Conservation (phyloP, 2,888 invertebrate genomes). For the Rhorus exstirpatorius region DNA sequence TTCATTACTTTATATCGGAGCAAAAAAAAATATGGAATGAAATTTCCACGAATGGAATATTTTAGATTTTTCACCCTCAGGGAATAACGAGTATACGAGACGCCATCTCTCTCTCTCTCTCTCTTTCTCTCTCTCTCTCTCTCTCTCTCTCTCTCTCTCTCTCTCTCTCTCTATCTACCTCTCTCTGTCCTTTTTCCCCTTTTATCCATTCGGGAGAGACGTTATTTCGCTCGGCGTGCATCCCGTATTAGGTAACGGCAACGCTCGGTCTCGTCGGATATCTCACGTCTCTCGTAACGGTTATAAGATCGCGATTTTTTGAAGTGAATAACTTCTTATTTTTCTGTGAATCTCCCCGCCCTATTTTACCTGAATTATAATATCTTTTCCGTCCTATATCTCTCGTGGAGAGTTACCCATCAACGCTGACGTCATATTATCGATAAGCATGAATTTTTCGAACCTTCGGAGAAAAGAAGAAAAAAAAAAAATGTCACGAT, state of each 20-base stretch:
- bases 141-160: no score
- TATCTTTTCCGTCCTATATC: background rate
- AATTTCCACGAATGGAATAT: no score
- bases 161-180: no score
- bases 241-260: slow-evolving; percentile 37
- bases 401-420: no score
- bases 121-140: no score
- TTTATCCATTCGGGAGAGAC: background rate
- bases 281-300: slow-evolving; percentile 13
- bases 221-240: slow-evolving; percentile 25
- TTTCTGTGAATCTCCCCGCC: background rate
- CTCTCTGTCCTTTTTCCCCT: no score
- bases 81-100: no score
- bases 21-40: no score
- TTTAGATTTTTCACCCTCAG: no score
- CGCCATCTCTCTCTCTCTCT: no score
- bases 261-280: slow-evolving; percentile 10
- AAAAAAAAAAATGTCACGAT: slow-evolving; percentile 4
- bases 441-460: slow-evolving; percentile 10
- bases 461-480: background rate
- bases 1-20: no score
- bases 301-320: background rate
- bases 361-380: background rate
- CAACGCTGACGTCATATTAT: background rate
- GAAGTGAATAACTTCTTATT: no score